Base-by-base conservation (phyloP, 2,888 invertebrate genomes). In the Dysmachus trigonus region DNA sequence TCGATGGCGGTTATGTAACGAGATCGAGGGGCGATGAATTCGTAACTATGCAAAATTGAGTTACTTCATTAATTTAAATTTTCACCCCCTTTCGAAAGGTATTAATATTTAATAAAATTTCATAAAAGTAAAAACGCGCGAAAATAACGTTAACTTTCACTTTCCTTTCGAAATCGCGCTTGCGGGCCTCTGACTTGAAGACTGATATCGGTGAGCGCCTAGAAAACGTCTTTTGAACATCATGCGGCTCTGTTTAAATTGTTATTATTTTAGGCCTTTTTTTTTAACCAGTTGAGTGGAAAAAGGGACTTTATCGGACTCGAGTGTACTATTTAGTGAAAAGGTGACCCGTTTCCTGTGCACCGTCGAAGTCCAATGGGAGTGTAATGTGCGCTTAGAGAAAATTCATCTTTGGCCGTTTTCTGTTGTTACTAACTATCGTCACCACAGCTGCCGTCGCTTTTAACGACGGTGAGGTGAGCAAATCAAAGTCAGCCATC, bases 91-190 rank as follows among this genome's bases (percentile, higher is more conserved):
- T 35, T 35, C 33, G 35, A 35, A 33, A 35, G 74, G 35, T 35
- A 74, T 35, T 33, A 74, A 62, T 62, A 62, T 62, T 62, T 22
- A 62, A 79, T 79, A 51, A 51, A 51, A 41, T 83, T 83, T 35
- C 35, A 47, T 35, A 71, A 83, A 83, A 83, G 53, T 33, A 47
- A 41, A 83, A 83, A 71, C 5, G 30, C 38, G 72, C 53, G 72
- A 51, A 83, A 83, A 83, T 51, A 81, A 72, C 72, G 71, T 38
- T 31, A 86, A 86, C 86, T 86, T 86, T 86, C 86, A 86, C 86
- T 86, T 86, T 86, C 81, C 86, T 86, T 86, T 86, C 86, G 79
- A 86, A 86, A 86, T 86, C 86, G 15, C 62, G 62, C 2, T 27
- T 7, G 27, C 62, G 62, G 62, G 62, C 31, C 51, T n/a, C n/a